A percentile compares a stretch with the other conserved stretches of the same genome.
Conservation (phyloP, 1,140 invertebrate species). For the Drosophila aff. region DNA sequence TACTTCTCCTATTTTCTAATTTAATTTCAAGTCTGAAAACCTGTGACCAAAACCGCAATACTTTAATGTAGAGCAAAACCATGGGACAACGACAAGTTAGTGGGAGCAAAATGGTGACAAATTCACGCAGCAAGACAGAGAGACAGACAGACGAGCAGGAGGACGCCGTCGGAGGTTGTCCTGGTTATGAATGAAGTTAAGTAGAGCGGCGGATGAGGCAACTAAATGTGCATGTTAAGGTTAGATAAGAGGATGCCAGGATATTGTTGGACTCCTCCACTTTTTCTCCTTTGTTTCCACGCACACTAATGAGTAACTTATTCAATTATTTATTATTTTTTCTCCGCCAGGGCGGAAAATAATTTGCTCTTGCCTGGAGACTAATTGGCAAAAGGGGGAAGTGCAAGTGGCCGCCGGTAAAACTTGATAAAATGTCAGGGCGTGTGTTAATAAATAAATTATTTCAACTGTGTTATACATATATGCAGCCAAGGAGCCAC, state of each 20-base stretch:
- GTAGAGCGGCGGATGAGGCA: constrained; percentile 42
- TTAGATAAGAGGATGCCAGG: constrained; percentile 62
- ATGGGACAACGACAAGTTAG: constrained; percentile 24
- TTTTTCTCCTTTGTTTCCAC: constrained; percentile 5
- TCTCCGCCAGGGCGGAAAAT: constrained; percentile 56
- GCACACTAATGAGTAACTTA: constrained; percentile 74
- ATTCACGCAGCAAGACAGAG: constrained; percentile 51
- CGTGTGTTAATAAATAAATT: constrained; percentile 56
- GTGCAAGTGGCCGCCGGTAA: constrained; percentile 27
- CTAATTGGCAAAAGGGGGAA: constrained; percentile 67
- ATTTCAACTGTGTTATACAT: constrained; percentile 19
- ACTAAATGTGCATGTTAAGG: constrained; percentile 68
- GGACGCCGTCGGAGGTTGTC: neutral
- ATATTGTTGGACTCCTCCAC: constrained; percentile 27
- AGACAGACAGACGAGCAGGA: constrained; percentile 1
- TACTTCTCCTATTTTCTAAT: neutral
- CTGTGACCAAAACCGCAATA: neutral
- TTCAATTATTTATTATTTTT: constrained; percentile 78
- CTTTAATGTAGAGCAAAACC: constrained; percentile 9
- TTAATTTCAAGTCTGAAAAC: neutral
- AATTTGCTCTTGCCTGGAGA: constrained; percentile 49
- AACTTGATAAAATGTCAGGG: constrained; percentile 44
- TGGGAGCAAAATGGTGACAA: constrained; percentile 70
- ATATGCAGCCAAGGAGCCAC: constrained; percentile 18
- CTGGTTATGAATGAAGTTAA: constrained; percentile 16